A percentile compares a stretch with the other conserved stretches of the same genome.
These are phyloP conservation scores for Holotrichia oblita DNA, from an alignment of 1,140 invertebrate genomes.

Conservation along the genomic window DNA sequence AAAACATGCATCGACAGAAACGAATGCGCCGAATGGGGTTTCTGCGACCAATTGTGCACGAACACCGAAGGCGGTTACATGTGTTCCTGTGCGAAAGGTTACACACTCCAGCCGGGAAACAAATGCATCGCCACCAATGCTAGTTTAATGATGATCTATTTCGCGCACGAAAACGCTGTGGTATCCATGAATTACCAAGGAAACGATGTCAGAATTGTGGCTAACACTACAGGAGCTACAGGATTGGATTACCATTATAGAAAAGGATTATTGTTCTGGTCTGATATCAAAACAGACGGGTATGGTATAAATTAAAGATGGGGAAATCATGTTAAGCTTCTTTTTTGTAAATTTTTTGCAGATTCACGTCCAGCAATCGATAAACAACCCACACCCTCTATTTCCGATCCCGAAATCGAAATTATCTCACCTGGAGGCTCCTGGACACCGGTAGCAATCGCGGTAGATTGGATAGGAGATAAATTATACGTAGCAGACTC, in stretches of 20 bases:
- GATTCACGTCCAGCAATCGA: conserved; percentile 73
- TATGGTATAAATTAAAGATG: conserved; percentile 53
- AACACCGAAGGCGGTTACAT: conserved; percentile 85
- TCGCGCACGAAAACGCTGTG: conserved; percentile 85
- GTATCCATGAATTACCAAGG: conserved; percentile 75
- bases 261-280: conserved; percentile 90
- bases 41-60: conserved; percentile 92
- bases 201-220: conserved; percentile 69
- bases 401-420: conserved; percentile 66
- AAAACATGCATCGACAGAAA: conserved; percentile 89
- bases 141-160: conserved; percentile 74
- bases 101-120: conserved; percentile 71
- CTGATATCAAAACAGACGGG: conserved; percentile 87
- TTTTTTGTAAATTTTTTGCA: conserved; percentile 52
- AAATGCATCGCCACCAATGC: conserved; percentile 72
- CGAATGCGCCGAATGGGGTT: conserved; percentile 95
- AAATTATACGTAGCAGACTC: conserved; percentile 96
- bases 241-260: conserved; percentile 90
- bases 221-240: conserved; percentile 81
- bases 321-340: not conserved
- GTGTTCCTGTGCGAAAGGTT: conserved; percentile 87
- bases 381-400: conserved; percentile 58
- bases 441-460: conserved; percentile 89
- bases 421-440: conserved; percentile 77
- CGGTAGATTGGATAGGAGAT: conserved; percentile 97